Base-by-base conservation (phyloP, 2,888 invertebrate species). In the Polyommatus iphigenia region DNA sequence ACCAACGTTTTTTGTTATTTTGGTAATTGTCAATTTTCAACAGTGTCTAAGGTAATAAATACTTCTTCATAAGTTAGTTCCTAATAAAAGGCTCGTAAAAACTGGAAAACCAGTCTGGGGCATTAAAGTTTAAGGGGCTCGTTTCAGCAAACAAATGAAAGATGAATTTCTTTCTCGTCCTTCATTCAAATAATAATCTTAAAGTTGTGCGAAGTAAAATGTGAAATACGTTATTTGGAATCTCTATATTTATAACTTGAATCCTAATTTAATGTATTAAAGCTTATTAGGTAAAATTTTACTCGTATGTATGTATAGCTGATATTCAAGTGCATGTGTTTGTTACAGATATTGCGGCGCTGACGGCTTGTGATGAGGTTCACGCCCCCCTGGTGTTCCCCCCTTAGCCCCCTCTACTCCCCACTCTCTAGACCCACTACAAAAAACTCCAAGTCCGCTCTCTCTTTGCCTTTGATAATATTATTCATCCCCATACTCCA, bases 351-450 rank as follows among this genome's bases (percentile, higher is more conserved):
- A 79, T 82, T 81, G 82, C 82, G 81, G 81, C 82, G 79, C 78
- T 83, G 80, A 84, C 83, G 82, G 81, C 83, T 82, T 91, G 93
- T 92, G 87, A 93, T 93, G 93, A 91, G 89, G 92, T 89, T 87
- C 84, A 85, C 85, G 72, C 29, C 71, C 85, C 86, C 85, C 85
- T 87, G 84, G 82, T 85, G 82, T 84, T 78, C 85, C 81, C 83
- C 88, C 88, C 87, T 84, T 78, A 82, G 88, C 89, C 89, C 89
- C 86, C 87, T 83, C 32, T 15, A 72, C 85, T 89, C 87, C 88
- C 82, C 91, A 91, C 88, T 89, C 84, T 88, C 85, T 85, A 91
- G 86, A 82, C 83, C 87, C 81, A 85, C 85, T 89, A 89, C 89
- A 80, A 89, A 86, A 79, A 84, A 85, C 84, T 81, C 89, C 84